Evolutionary conservation across 1,140 invertebrate species (phyloP), one percentile per base, ranked within the genome.

Genomic region (Drosophila sproati): DNA sequence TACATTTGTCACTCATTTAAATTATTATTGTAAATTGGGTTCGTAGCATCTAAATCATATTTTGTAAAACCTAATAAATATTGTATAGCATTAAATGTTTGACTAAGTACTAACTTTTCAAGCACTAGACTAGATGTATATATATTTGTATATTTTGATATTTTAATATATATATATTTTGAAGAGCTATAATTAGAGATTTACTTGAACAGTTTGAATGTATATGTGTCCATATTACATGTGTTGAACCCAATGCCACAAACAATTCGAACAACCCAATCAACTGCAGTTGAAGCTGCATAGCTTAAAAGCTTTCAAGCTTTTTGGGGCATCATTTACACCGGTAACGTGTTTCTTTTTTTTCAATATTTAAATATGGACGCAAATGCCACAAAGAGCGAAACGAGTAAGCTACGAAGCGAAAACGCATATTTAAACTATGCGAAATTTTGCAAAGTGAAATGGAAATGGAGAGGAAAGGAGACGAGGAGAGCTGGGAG

Each of bases 251-350:
- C 32, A 12, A 37, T 28, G 10, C 20, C 12, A 54, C 52, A 4
- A 51, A 62, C 51, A 6, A 8, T 10, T 28, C 4, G 4, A 56
- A 32, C n/a, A 12, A 10, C 68, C 68, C 62, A 34, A 39, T 37
- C 6, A 4, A 7, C 28, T 31, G 12, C 7, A 28, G 32, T 51
- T 54, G n/a, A 67, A 77, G 69, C 32, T 47, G 32, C 51, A 62
- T 56, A 62, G 72, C 57, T 56, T 47, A 52, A 60, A 39, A 80
- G 74, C 75, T 78, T 75, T 75, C 78, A 80, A 75, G 76, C 74
- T 77, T 80, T 70, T 71, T 45, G 52, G 39, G 68, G 63, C 80
- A 82, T 81, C 68, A 81, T 81, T 82, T 82, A 82, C 79, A 78
- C 63, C 70, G 69, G 50, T 47, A 64, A 69, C 54, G 56, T 50